Percentiles rank a stretch among this genome's conserved stretches.
phyloP scores from a whole-genome alignment of 35 echinoderm and acorn worm species.

The Acanthaster planci region DNA sequence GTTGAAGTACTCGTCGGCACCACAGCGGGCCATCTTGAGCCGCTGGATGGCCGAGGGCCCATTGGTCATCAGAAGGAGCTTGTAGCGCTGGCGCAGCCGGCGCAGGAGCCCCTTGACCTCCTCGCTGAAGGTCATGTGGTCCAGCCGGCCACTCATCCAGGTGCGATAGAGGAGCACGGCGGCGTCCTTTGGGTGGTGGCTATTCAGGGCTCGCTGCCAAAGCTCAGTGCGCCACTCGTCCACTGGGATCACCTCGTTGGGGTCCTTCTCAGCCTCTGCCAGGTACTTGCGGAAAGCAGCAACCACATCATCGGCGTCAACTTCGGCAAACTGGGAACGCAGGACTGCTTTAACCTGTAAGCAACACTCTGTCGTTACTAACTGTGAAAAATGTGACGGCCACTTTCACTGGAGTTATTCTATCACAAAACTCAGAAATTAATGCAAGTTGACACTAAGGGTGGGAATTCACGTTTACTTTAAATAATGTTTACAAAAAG shows the following conservation, averaged over 20 bases:
- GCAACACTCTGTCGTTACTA: too few species aligned
- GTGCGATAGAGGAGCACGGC: slow-evolving; percentile 55
- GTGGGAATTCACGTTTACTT: too few species aligned
- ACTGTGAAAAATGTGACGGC: too few species aligned
- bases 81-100: slow-evolving; percentile 61
- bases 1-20: slow-evolving; percentile 86
- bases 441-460: too few species aligned
- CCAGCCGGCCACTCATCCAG: slow-evolving; percentile 77
- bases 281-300: slow-evolving; percentile 46
- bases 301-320: slow-evolving; percentile 61
- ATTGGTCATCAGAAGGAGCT: slow-evolving; percentile 84
- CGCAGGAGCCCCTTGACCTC: slow-evolving; percentile 62
- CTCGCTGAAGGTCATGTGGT: slow-evolving; percentile 64
- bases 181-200: slow-evolving; percentile 27
- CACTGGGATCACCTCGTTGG: slow-evolving; percentile 67
- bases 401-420: too few species aligned
- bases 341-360: slow-evolving; percentile 38
- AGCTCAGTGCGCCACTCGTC: slow-evolving; percentile 91
- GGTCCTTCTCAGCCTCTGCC: slow-evolving; percentile 54
- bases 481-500: too few species aligned
- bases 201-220: slow-evolving; percentile 75
- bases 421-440: too few species aligned
- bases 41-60: slow-evolving; percentile 77
- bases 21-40: slow-evolving; percentile 70
- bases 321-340: slow-evolving; percentile 24